A percentile compares a stretch with the other conserved stretches of the same genome.
Conservation (phyloP, 2,888 invertebrate genomes). For the Kuschelorhynchus macadamiae region DNA sequence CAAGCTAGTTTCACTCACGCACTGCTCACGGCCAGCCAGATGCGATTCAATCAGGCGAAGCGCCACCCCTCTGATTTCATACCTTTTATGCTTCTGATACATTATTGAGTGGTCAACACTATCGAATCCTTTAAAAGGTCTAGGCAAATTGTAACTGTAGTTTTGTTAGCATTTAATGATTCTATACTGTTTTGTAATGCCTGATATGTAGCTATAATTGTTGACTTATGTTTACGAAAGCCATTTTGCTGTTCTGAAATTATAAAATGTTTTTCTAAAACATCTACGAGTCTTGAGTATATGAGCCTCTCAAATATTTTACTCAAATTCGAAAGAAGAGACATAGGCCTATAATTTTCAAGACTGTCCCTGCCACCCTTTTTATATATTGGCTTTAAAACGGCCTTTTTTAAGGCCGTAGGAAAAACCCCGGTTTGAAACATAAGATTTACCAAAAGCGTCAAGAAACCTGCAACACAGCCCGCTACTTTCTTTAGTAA, state of each 20-base stretch:
- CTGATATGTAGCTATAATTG: not conserved
- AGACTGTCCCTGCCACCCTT: slow-evolving; percentile 1
- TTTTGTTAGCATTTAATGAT: not conserved
- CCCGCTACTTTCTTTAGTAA: slow-evolving; percentile 6
- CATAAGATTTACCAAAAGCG: not conserved
- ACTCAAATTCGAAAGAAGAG: slow-evolving; percentile 10
- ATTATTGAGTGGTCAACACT: slow-evolving; percentile 8
- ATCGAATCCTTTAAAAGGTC: slow-evolving; percentile 23
- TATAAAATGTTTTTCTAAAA: slow-evolving; percentile 6
- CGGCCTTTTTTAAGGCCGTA: slow-evolving; percentile 1
- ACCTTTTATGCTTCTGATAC: slow-evolving; percentile 3
- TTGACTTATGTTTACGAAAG: not conserved
- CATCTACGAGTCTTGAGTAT: not conserved
- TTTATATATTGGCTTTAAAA: slow-evolving; percentile 5
- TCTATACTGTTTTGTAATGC: not conserved
- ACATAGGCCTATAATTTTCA: slow-evolving; percentile 13
- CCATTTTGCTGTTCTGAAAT: slow-evolving; percentile 8
- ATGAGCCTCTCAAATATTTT: slow-evolving; percentile 20
- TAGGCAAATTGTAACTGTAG: slow-evolving; percentile 8
- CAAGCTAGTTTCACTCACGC: not conserved
- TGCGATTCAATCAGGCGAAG: no score
- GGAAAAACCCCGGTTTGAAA: slow-evolving; percentile 8
- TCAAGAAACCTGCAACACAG: not conserved
- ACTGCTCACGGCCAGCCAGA: no score
- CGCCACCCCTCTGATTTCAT: slow-evolving; percentile 4